These are phyloP conservation scores for Nesometra sesokonis DNA, from an alignment of 35 echinoderm and acorn worm species.

Conservation along the genomic window DNA sequence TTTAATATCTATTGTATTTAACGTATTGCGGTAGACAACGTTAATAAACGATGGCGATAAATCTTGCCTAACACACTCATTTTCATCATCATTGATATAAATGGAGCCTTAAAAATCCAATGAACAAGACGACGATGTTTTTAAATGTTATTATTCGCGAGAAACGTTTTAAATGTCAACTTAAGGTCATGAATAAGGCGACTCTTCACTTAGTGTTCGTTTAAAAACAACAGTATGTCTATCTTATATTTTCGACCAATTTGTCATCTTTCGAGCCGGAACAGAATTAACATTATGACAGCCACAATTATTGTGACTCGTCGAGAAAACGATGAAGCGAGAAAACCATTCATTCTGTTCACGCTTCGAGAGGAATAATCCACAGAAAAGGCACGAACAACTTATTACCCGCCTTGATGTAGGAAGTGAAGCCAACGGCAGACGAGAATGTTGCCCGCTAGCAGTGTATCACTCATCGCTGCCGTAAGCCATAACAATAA, in stretches of 20 bases:
- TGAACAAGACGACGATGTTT: neutral
- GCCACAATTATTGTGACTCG: neutral
- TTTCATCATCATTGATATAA: neutral
- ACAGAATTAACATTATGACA: neutral
- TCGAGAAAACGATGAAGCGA: neutral
- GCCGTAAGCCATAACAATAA: neutral
- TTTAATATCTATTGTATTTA: neutral
- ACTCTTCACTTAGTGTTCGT: neutral
- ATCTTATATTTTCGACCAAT: neutral
- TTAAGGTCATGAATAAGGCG: neutral
- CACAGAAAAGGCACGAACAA: neutral
- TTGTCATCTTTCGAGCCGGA: neutral
- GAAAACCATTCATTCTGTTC: neutral
- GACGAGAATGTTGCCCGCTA: neutral
- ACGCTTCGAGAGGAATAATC: neutral
- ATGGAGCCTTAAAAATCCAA: neutral
- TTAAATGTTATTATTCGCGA: neutral
- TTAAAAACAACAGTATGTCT: neutral
- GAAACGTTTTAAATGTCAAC: neutral
- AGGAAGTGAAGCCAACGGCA: neutral
- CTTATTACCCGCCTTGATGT: neutral
- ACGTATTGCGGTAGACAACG: neutral
- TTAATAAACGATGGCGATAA: neutral
- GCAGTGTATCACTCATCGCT: neutral
- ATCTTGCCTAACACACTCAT: neutral